Conservation (phyloP, 2,797 vertebrate genomes). For the Myiotriccus ornatus region DNA sequence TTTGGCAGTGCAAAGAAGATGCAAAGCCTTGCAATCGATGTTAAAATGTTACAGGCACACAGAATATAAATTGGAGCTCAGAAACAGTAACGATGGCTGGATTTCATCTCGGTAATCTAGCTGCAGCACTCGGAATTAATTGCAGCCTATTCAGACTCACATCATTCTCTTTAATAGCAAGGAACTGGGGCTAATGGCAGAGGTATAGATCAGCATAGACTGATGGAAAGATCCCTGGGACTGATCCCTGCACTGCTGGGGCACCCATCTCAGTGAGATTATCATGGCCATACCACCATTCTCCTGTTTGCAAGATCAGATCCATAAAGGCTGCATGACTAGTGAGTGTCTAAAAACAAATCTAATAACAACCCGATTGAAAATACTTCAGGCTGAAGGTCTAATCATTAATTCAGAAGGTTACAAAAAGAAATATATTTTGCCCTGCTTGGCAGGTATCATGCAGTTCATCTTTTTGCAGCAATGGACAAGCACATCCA, state of each 20-base stretch:
- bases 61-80: background rate
- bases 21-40: background rate
- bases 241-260: background rate
- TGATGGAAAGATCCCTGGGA: background rate
- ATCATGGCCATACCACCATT: background rate
- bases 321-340: background rate
- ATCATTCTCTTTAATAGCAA: background rate
- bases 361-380: background rate
- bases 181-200: background rate
- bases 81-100: background rate
- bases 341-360: background rate
- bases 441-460: background rate
- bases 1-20: background rate
- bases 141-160: background rate
- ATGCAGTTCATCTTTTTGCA: background rate
- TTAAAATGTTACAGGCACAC: background rate
- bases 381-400: background rate
- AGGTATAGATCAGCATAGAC: background rate
- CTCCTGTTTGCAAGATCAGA: background rate
- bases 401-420: background rate
- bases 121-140: slow-evolving; percentile 41
- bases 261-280: background rate
- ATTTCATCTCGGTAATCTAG: slow-evolving; percentile 41
- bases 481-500: background rate
- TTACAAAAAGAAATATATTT: background rate